Evolutionary conservation across 2,113 vertebrate genomes (phyloP), one percentile per base, ranked within the genome.

Genomic region (Diadophis punctatus): DNA sequence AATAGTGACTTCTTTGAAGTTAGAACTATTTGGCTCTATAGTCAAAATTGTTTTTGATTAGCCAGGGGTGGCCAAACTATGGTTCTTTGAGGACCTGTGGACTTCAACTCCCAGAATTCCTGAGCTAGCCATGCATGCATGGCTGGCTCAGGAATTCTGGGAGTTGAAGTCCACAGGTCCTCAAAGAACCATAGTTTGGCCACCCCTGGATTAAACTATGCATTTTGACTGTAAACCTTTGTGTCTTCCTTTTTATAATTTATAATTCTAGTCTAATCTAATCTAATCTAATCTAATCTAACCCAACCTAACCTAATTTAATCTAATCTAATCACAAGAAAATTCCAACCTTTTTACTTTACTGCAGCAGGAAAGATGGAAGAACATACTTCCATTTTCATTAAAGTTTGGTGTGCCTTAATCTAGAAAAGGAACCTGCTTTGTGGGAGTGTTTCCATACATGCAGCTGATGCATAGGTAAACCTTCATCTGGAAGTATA

Each of bases 1-100:
- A 95, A 93, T 0, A 3, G 91, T 14, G 6, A 10, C 1, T 55
- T 53, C 85, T 25, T 91, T 22, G 86, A 91, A 93, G n/a, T 74
- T 5, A 74, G 94, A 95, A 8, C 34, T 53, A n/a, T 53, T 92
- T 34, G 48, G 34, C 46, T 92, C 12, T 88, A 93, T 94, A 94
- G 30, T 46, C 49, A 90, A 27, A 68, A 34, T 23, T 68, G 23
- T 27, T 63, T 74, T 34, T 74, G 63, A 74, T 74, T n/a, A n/a
- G n/a, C n/a, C n/a, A n/a, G n/a, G n/a, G n/a, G n/a, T n/a, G n/a
- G n/a, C n/a, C n/a, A n/a, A n/a, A n/a, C n/a, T n/a, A n/a, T n/a
- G n/a, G n/a, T n/a, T n/a, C n/a, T n/a, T n/a, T n/a, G n/a, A n/a
- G n/a, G n/a, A n/a, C n/a, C n/a, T n/a, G n/a, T n/a, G n/a, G n/a